Evolutionary conservation across 2,888 invertebrate species (phyloP).

Genomic region (Agriopis leucophaearia): DNA sequence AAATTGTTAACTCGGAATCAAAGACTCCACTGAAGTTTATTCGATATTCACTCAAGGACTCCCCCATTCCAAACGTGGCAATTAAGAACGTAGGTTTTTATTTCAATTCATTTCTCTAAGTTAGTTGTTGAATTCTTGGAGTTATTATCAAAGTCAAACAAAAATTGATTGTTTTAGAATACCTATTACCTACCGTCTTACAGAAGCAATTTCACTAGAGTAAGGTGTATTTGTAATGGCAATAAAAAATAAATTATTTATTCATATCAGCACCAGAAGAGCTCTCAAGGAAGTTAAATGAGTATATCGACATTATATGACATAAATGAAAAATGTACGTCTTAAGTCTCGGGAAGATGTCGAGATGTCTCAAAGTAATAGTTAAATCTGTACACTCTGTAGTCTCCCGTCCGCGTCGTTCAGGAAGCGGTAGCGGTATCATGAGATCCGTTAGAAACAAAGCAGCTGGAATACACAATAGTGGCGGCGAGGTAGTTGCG

Average conservation of each 20-base stretch:
- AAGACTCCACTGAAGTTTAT: slow-evolving; percentile 2
- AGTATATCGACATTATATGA: slow-evolving; percentile 1
- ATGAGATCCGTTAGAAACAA: slow-evolving; percentile 21
- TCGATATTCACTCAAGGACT: slow-evolving; percentile 32
- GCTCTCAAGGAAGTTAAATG: slow-evolving; percentile 4
- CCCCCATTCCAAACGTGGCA: slow-evolving; percentile 10
- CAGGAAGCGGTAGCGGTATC: neutral
- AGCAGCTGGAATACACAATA: slow-evolving; percentile 33
- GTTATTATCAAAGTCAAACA: neutral
- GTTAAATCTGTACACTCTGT: neutral
- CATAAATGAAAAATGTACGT: neutral
- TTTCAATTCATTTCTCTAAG: slow-evolving; percentile 5
- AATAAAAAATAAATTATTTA: slow-evolving; percentile 6
- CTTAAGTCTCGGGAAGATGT: neutral
- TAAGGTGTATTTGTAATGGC: neutral
- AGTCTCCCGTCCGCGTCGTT: neutral
- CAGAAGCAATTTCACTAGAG: neutral
- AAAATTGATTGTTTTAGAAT: neutral
- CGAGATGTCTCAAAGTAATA: slow-evolving; percentile 1
- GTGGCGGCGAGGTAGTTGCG: slow-evolving; percentile 34
- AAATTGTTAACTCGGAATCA: slow-evolving; percentile 5
- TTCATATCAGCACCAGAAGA: slow-evolving; percentile 7
- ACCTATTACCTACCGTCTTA: neutral
- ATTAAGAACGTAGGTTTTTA: neutral
- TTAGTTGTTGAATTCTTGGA: neutral